Conservation (phyloP, 2,797 vertebrate species). For the Myripristis murdjan region DNA sequence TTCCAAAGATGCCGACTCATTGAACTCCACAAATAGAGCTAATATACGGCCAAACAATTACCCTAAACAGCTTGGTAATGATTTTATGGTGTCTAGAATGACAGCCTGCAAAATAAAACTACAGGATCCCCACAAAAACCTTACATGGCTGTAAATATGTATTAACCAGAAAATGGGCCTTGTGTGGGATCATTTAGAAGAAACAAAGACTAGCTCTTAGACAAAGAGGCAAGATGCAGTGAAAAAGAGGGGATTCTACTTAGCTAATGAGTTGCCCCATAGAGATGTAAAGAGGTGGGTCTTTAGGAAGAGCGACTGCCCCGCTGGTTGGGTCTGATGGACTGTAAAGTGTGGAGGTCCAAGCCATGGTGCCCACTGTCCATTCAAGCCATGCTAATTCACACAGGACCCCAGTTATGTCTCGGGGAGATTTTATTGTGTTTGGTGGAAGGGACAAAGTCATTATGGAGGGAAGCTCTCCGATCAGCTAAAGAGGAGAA, state of each 20-base stretch:
- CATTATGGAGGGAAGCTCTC: conserved; percentile 84
- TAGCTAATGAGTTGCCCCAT: conserved; percentile 92
- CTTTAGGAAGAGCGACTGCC: conserved; percentile 80
- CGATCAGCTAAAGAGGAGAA: conserved; percentile 80
- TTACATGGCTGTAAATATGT: conserved; percentile 94
- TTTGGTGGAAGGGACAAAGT: conserved; percentile 57
- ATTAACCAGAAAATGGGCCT: conserved; percentile 95
- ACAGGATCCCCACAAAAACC: conserved; percentile 90
- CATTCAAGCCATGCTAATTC: conserved; percentile 85
- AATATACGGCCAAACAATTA: conserved; percentile 86
- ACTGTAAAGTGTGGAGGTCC: conserved; percentile 84
- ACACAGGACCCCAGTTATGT: conserved; percentile 71
- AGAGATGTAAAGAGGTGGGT: conserved; percentile 89
- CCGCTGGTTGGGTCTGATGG: conserved; percentile 74
- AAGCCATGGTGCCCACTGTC: conserved; percentile 71
- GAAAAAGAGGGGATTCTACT: conserved; percentile 92
- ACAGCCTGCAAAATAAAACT: conserved; percentile 91
- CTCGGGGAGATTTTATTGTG: conserved; percentile 76
- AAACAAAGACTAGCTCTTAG: conserved; percentile 87
- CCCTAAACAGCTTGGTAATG: conserved; percentile 91
- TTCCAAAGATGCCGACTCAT: conserved; percentile 79
- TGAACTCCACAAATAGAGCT: conserved; percentile 80
- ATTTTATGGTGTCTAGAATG: conserved; percentile 91
- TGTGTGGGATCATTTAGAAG: conserved; percentile 91
- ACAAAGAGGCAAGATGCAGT: conserved; percentile 87